These are phyloP conservation scores for Gallinago paraguaiae DNA, from an alignment of 2,113 vertebrate species.

Conservation along the genomic window DNA sequence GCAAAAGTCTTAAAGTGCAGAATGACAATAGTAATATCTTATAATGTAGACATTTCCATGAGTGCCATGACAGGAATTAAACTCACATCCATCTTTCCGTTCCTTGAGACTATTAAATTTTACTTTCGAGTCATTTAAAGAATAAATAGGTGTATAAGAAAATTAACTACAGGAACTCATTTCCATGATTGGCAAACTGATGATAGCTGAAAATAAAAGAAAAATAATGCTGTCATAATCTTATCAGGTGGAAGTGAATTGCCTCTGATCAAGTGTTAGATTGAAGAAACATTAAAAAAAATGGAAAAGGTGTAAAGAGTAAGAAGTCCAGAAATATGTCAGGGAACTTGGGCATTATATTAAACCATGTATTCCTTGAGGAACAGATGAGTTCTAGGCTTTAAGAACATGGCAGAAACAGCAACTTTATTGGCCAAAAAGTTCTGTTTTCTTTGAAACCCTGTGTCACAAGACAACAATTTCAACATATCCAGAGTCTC, in stretches of 20 bases:
- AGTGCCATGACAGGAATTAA: neutral
- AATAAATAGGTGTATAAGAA: neutral
- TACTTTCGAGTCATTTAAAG: neutral
- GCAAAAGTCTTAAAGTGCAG: neutral
- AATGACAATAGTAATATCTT: neutral
- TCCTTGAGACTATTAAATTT: neutral
- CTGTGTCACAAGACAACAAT: neutral
- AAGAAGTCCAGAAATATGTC: neutral
- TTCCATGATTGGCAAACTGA: neutral
- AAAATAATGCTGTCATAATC: neutral
- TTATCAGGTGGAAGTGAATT: neutral
- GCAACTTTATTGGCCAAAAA: neutral
- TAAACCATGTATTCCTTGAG: neutral
- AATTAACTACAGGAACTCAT: neutral
- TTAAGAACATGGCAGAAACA: neutral
- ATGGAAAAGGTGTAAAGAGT: neutral
- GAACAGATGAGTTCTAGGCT: neutral
- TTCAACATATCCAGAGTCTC: neutral
- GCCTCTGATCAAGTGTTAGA: neutral
- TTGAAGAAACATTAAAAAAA: neutral
- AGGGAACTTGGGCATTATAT: neutral
- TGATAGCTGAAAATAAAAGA: neutral
- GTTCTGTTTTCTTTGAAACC: neutral
- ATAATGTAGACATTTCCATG: neutral
- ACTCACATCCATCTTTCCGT: neutral